A percentile compares a stretch with the other conserved stretches of the same genome.
Conservation (phyloP, 2,113 vertebrate genomes). For the Bufo gargarizans region DNA sequence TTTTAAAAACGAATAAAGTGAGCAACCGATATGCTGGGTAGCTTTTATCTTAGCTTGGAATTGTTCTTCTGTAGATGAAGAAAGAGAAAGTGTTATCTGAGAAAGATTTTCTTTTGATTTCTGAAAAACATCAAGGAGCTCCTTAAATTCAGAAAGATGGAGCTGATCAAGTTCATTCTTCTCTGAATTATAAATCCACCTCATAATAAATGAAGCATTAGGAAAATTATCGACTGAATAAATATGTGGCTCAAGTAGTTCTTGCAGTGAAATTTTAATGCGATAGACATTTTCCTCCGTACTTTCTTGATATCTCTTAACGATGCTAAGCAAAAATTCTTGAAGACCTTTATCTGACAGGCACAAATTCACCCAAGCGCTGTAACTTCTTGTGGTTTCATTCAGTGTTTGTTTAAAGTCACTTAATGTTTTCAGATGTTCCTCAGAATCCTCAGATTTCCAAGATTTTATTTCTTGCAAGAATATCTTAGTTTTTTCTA, state of each 20-base stretch:
- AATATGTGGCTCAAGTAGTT: constrained; percentile 65
- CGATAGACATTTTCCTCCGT: constrained; percentile 19
- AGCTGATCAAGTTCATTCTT: fast-evolving
- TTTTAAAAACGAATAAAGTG: no score
- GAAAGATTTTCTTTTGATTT: constrained; percentile 53
- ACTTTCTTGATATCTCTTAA: constrained; percentile 53
- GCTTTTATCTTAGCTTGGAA: constrained; percentile 60
- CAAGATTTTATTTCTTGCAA: constrained; percentile 60
- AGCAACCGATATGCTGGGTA: constrained; percentile 43
- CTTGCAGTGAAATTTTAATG: constrained; percentile 61
- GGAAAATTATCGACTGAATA: constrained; percentile 65
- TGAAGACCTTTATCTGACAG: constrained; percentile 66
- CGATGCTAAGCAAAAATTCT: constrained; percentile 61
- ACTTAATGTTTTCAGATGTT: constrained; percentile 49
- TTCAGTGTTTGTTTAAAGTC: constrained; percentile 61
- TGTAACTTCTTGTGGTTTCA: constrained; percentile 53
- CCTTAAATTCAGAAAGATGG: constrained; percentile 53
- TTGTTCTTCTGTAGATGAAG: constrained; percentile 14
- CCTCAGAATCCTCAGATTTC: constrained; percentile 45
- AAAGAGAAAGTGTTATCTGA: background rate
- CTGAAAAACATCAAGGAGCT: constrained; percentile 61
- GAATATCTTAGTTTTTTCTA: constrained; percentile 58
- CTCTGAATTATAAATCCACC: constrained; percentile 62
- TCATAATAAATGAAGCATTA: constrained; percentile 58
- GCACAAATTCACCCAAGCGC: constrained; percentile 64